phyloP scores from a whole-genome alignment of 2,797 vertebrate species.

The Psittacula derbiana region DNA sequence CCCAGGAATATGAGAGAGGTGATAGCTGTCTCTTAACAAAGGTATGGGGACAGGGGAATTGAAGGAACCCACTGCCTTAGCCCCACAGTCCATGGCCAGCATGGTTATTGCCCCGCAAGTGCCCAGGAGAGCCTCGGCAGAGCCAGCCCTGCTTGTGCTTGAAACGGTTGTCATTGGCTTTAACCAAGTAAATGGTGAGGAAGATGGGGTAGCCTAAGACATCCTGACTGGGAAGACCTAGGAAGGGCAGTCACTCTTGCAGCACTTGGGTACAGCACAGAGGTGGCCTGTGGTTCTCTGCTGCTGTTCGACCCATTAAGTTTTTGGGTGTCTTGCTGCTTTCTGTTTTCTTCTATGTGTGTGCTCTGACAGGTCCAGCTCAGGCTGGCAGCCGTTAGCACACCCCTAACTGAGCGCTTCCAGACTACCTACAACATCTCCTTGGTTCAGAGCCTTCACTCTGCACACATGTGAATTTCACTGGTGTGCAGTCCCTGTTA shows the following conservation, averaged over 20 bases:
- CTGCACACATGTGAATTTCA: not conserved
- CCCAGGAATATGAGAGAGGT: not conserved
- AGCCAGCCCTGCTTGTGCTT: not conserved
- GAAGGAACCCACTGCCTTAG: not conserved
- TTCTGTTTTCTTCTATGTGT: not conserved
- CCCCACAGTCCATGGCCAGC: not conserved
- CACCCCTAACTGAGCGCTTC: not conserved
- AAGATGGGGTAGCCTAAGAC: not conserved
- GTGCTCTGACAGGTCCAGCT: not conserved
- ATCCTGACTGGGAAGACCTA: not conserved
- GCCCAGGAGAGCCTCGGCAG: no score
- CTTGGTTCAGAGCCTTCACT: not conserved
- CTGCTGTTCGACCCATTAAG: accelerated
- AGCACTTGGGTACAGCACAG: not conserved
- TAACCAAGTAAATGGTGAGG: not conserved
- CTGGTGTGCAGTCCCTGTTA: not conserved
- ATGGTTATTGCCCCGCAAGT: accelerated
- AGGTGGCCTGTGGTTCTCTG: not conserved
- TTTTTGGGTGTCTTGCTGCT: not conserved
- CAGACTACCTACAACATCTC: not conserved
- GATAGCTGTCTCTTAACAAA: not conserved
- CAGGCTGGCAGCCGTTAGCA: not conserved
- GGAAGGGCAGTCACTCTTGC: not conserved
- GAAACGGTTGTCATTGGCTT: not conserved
- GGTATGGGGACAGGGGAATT: not conserved